These are phyloP conservation scores for Hydrophis major DNA, from an alignment of 2,797 vertebrate genomes.

Conservation along the genomic window DNA sequence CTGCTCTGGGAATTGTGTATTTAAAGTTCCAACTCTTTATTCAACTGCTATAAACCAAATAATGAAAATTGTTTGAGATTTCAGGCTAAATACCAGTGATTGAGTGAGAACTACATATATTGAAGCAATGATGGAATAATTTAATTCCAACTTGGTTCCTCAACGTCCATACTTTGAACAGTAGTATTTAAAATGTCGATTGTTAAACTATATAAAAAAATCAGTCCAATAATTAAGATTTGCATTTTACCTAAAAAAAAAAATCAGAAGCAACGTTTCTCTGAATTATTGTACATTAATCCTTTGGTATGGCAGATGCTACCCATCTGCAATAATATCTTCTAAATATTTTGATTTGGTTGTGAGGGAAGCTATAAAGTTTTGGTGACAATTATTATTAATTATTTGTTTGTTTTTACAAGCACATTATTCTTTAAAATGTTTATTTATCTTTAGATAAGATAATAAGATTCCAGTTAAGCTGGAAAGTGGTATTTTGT, in stretches of 20 bases:
- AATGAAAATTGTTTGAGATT: slow-evolving; percentile 34
- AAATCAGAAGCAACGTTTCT: slow-evolving; percentile 53
- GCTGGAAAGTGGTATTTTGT: neutral
- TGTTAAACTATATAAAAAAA: slow-evolving; percentile 60
- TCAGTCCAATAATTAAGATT: slow-evolving; percentile 62
- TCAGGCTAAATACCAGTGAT: slow-evolving; percentile 39
- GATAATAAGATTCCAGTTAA: neutral
- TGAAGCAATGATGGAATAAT: slow-evolving; percentile 45
- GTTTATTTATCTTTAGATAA: neutral
- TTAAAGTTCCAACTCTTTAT: slow-evolving; percentile 35
- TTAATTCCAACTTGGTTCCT: slow-evolving; percentile 48
- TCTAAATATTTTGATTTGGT: slow-evolving; percentile 39
- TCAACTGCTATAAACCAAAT: slow-evolving; percentile 46
- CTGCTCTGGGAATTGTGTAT: slow-evolving; percentile 24
- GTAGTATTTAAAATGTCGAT: slow-evolving; percentile 64
- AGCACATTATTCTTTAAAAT: neutral
- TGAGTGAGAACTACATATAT: slow-evolving; percentile 39
- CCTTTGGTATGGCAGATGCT: slow-evolving; percentile 39
- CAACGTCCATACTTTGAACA: slow-evolving; percentile 48
- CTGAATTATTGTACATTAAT: slow-evolving; percentile 47
- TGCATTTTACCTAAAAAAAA: slow-evolving; percentile 49
- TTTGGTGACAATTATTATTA: neutral
- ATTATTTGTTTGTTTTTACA: neutral
- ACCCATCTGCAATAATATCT: slow-evolving; percentile 35
- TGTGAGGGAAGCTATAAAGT: neutral